A percentile compares a stretch with the other conserved stretches of the same genome.
Evolutionary conservation across 2,888 invertebrate genomes (phyloP).

Genomic region (Cantharis flavilabris): DNA sequence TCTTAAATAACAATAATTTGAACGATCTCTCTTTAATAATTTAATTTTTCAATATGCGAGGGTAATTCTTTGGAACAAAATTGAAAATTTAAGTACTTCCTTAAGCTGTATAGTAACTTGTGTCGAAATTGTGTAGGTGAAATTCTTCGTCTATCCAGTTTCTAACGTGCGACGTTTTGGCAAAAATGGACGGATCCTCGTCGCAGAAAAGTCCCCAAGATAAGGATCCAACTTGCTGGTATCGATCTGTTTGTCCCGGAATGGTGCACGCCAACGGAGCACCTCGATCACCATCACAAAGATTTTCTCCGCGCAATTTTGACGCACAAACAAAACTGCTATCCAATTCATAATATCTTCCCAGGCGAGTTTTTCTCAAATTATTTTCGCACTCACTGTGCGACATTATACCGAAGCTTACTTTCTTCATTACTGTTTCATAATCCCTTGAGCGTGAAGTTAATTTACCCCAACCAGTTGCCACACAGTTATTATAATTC

Average conservation of each 20-base stretch:
- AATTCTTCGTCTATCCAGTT: slow-evolving; percentile 20
- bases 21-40: too few relatives aligned
- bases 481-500: neutral
- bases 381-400: slow-evolving; percentile 48
- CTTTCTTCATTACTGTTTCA: slow-evolving; percentile 64
- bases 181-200: slow-evolving; percentile 9
- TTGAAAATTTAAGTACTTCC: neutral
- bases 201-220: slow-evolving; percentile 51
- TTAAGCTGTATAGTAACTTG: slow-evolving; percentile 2
- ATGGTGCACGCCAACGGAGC: slow-evolving; percentile 75
- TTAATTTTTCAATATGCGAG: neutral
- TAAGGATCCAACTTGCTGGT: slow-evolving; percentile 59
- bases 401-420: slow-evolving; percentile 69
- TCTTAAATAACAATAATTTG: neutral
- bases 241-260: slow-evolving; percentile 53
- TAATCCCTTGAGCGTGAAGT: slow-evolving; percentile 56
- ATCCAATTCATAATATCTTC: slow-evolving; percentile 66
- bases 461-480: slow-evolving; percentile 36
- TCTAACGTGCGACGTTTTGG: slow-evolving; percentile 5
- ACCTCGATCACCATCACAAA: slow-evolving; percentile 76
- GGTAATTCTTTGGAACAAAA: neutral
- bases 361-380: slow-evolving; percentile 68
- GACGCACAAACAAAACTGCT: slow-evolving; percentile 76
- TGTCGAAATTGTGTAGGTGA: neutral
- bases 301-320: slow-evolving; percentile 69